Evolutionary conservation across 2,797 vertebrate genomes (phyloP).

Genomic region (Cephalopachus bancanus): DNA sequence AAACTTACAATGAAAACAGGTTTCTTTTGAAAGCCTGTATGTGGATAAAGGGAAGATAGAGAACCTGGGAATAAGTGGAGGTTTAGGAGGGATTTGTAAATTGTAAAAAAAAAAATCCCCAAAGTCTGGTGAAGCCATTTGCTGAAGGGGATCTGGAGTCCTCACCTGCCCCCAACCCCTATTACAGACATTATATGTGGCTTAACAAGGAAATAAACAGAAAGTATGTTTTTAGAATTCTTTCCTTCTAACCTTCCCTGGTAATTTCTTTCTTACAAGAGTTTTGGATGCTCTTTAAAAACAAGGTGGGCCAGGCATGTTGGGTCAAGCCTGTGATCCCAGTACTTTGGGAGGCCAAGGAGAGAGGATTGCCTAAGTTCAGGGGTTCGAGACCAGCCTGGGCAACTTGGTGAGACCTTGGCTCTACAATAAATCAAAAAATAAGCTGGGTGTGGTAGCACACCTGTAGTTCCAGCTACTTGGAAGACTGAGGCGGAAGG

Average conservation of each 20-base stretch:
- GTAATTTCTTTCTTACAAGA: background rate
- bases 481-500: too few species aligned
- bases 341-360: too few species aligned
- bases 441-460: too few species aligned
- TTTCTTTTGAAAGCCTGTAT: background rate
- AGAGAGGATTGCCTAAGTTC: too few species aligned
- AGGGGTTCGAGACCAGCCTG: too few species aligned
- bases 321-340: too few species aligned
- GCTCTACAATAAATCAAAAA: too few species aligned
- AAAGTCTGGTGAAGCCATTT: conserved; percentile 2
- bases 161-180: rapidly evolving
- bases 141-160: background rate
- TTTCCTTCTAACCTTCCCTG: background rate
- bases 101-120: background rate
- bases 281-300: conserved; percentile 34
- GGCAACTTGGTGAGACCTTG: too few species aligned
- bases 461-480: too few species aligned
- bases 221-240: conserved; percentile 5
- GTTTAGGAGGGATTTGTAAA: background rate
- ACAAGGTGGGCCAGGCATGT: background rate
- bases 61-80: background rate
- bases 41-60: conserved; percentile 6
- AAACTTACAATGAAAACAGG: conserved; percentile 51
- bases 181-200: background rate
- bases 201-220: background rate